Percentiles rank a stretch among this genome's conserved stretches.
These are phyloP conservation scores for Orientallactaga sibirica DNA, from an alignment of 2,797 vertebrate genomes.

Conservation along the genomic window DNA sequence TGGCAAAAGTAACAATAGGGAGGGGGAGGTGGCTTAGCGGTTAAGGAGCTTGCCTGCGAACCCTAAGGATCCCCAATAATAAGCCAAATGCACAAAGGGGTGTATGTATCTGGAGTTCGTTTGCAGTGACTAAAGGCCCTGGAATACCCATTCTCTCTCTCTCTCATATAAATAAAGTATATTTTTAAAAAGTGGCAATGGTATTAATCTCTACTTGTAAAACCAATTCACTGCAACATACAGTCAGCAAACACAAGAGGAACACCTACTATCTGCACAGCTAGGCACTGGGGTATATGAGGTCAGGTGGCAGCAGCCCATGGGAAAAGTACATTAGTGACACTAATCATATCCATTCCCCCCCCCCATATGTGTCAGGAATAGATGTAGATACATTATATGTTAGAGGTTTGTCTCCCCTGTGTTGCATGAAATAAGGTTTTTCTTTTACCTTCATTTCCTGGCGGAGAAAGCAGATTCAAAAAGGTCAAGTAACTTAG, in stretches of 20 bases:
- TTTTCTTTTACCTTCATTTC: background rate
- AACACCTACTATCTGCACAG: background rate
- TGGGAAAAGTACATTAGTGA: rapidly evolving
- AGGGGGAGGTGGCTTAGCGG: no score
- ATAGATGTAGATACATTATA: background rate
- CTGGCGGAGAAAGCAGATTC: background rate
- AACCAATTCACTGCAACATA: conserved; percentile 9
- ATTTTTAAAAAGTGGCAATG: no score
- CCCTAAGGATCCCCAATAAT: no score
- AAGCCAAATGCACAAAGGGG: no score
- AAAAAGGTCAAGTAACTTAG: background rate
- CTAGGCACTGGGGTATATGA: background rate
- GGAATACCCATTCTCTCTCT: no score
- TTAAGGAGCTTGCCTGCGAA: no score
- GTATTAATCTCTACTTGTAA: background rate
- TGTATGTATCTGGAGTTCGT: no score
- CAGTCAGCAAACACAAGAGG: background rate
- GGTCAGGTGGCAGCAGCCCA: background rate
- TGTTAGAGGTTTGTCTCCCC: background rate
- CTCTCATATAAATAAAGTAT: no score
- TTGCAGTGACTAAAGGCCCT: no score
- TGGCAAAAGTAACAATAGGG: background rate
- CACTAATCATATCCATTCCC: no score
- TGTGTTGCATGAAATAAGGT: background rate
- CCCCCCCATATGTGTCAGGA: background rate